Evolutionary conservation across 2,797 vertebrate genomes (phyloP).

Genomic region (Menidia menidia): DNA sequence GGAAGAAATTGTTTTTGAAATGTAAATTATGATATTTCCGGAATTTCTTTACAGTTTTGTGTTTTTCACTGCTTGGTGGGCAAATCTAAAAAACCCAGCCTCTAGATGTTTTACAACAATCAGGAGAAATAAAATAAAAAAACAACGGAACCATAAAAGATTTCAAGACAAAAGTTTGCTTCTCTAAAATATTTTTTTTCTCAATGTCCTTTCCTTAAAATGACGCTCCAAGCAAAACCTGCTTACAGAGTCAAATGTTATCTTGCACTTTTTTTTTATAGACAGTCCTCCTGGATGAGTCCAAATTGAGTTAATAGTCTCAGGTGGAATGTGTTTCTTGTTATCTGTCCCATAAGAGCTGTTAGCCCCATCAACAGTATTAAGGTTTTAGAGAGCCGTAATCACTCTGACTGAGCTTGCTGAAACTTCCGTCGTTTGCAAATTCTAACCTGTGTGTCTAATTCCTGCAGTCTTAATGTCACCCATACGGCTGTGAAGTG

Average conservation of each 20-base stretch:
- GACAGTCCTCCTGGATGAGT: constrained; percentile 3
- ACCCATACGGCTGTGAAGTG: constrained; percentile 37
- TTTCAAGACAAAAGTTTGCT: background rate
- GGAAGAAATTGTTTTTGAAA: too few relatives aligned
- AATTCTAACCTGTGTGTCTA: constrained; percentile 63
- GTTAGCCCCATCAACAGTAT: constrained; percentile 62
- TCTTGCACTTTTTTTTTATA: constrained; percentile 1
- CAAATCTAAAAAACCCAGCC: too few relatives aligned
- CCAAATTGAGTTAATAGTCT: constrained; percentile 41
- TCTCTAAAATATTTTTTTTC: background rate
- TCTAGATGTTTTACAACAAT: too few relatives aligned
- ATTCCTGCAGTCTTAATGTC: constrained; percentile 62
- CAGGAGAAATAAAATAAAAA: too few relatives aligned
- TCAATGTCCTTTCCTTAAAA: background rate
- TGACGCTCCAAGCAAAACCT: constrained; percentile 14
- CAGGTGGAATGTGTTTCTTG: constrained; percentile 31
- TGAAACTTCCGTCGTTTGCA: constrained; percentile 61
- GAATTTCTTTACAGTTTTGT: too few relatives aligned
- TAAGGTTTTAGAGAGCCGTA: constrained; percentile 58
- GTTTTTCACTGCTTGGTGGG: too few relatives aligned
- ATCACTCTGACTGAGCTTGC: constrained; percentile 72
- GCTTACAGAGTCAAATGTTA: constrained; percentile 14
- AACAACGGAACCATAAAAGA: background rate
- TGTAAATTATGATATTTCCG: too few relatives aligned
- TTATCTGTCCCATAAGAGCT: constrained; percentile 53